These are phyloP conservation scores for Chanos chanos DNA, from an alignment of 2,797 vertebrate species.

Conservation along the genomic window DNA sequence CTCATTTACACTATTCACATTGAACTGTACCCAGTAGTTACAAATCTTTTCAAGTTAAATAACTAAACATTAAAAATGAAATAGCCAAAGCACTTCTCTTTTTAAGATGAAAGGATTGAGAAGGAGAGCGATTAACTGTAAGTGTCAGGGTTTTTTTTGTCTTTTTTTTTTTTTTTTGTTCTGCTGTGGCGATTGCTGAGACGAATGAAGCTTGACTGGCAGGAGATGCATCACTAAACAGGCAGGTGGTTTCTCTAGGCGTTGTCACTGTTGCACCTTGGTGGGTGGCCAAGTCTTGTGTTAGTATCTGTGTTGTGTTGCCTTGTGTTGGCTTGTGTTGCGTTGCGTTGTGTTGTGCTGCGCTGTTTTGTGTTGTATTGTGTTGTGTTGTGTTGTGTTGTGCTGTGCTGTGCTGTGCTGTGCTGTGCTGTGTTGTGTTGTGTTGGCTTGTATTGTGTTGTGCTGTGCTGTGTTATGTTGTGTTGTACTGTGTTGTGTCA, in stretches of 20 bases:
- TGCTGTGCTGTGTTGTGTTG: constrained; percentile 32
- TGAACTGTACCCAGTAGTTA: constrained; percentile 80
- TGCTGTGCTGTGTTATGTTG: too few relatives aligned
- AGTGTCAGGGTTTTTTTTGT: constrained; percentile 25
- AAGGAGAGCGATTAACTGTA: constrained; percentile 42
- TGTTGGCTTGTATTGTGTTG: constrained; percentile 21
- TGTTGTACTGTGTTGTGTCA: constrained; percentile 48
- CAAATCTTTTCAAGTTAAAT: constrained; percentile 83
- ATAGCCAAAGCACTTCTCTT: constrained; percentile 51
- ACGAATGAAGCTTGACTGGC: constrained; percentile 64
- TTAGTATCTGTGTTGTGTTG: constrained; percentile 33
- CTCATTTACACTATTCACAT: constrained; percentile 98
- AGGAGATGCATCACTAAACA: constrained; percentile 77
- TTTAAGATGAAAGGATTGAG: constrained; percentile 44
- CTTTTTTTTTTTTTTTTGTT: constrained; percentile 3
- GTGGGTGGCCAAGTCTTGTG: constrained; percentile 32
- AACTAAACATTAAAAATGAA: constrained; percentile 80
- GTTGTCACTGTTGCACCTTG: constrained; percentile 48
- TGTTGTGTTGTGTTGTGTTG: constrained; percentile 23
- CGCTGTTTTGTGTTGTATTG: constrained; percentile 33
- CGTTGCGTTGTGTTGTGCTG: constrained; percentile 33
- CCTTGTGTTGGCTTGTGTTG: constrained; percentile 14
- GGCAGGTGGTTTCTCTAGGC: constrained; percentile 39
- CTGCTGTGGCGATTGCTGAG: constrained; percentile 53
- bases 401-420: constrained; percentile 32